A percentile compares a stretch with the other conserved stretches of the same genome.
phyloP scores from a whole-genome alignment of 2,113 vertebrate genomes.

The Dasyprocta punctata region DNA sequence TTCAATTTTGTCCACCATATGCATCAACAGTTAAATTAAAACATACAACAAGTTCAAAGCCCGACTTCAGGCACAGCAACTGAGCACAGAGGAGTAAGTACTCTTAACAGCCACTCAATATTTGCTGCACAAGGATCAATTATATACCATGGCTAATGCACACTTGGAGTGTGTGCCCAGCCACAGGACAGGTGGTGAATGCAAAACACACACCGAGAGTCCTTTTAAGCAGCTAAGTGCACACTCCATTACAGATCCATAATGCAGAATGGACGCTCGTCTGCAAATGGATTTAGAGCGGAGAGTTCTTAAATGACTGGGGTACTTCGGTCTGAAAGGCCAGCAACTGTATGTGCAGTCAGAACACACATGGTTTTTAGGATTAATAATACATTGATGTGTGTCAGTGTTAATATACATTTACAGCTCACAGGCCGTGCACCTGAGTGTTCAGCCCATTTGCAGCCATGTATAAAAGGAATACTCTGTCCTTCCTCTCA shows the following conservation, averaged over 20 bases:
- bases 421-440: conserved; percentile 76
- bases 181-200: conserved; percentile 70
- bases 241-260: conserved; percentile 80
- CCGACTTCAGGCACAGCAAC: conserved; percentile 14
- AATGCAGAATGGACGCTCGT: conserved; percentile 70
- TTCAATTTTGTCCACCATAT: conserved; percentile 46
- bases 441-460: conserved; percentile 53
- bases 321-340: conserved; percentile 77
- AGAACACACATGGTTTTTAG: conserved; percentile 79
- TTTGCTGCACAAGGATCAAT: conserved; percentile 72
- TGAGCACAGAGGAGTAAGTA: conserved; percentile 51
- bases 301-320: conserved; percentile 77
- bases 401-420: conserved; percentile 75
- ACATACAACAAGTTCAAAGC: conserved; percentile 62
- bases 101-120: conserved; percentile 71
- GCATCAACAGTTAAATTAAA: conserved; percentile 65
- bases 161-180: neutral
- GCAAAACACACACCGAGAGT: conserved; percentile 73
- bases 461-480: conserved; percentile 59
- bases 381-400: conserved; percentile 82
- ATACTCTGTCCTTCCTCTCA: conserved; percentile 55
- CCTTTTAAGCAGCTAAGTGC: conserved; percentile 78
- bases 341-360: conserved; percentile 77
- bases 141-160: conserved; percentile 73
- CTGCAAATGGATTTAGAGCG: conserved; percentile 76